Conservation (phyloP, 2,888 invertebrate genomes). For the Lamellibrachia columna region DNA sequence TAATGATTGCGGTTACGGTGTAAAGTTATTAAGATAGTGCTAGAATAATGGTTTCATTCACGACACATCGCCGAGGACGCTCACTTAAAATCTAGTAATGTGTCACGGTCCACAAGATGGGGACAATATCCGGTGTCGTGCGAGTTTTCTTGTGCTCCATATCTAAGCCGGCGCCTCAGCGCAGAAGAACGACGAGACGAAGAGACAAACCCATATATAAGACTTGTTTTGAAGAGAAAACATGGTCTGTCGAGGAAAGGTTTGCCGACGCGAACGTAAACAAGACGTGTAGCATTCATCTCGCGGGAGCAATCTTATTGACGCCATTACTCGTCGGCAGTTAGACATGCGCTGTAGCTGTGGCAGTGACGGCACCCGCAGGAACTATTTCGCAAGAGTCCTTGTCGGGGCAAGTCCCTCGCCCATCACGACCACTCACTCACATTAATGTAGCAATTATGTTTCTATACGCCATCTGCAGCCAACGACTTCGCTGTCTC, state of each 20-base stretch:
- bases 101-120: background rate
- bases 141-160: background rate
- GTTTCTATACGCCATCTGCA: background rate
- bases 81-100: background rate
- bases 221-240: background rate
- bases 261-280: background rate
- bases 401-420: background rate
- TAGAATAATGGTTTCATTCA: background rate
- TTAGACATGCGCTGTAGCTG: background rate
- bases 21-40: background rate
- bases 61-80: background rate
- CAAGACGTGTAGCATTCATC: background rate
- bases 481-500: background rate
- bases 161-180: background rate
- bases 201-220: background rate
- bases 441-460: background rate
- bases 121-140: background rate
- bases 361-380: background rate
- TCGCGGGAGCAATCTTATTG: background rate
- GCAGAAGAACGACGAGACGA: background rate
- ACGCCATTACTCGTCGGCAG: background rate
- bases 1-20: background rate
- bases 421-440: background rate
- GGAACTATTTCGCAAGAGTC: conserved; percentile 4
- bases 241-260: background rate